These are phyloP conservation scores for Hippoglossus hippoglossus DNA, from an alignment of 2,797 vertebrate genomes.

Conservation along the genomic window DNA sequence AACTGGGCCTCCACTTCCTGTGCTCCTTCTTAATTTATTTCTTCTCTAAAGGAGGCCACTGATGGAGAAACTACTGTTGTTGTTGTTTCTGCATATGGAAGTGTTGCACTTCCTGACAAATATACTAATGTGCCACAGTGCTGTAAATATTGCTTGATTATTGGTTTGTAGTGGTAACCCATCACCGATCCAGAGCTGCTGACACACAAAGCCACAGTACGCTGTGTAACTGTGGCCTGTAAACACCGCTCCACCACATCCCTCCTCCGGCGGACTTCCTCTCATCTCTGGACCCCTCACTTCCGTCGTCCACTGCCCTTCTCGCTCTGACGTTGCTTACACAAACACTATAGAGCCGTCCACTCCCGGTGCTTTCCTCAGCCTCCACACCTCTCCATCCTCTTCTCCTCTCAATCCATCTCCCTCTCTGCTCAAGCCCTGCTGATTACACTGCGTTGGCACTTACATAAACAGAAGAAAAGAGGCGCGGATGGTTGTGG, in stretches of 20 bases:
- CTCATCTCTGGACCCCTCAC: slow-evolving; percentile 46
- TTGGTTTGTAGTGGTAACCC: slow-evolving; percentile 54
- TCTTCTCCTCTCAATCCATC: slow-evolving; percentile 37
- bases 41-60: slow-evolving; percentile 4
- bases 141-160: slow-evolving; percentile 62
- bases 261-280: slow-evolving; percentile 59
- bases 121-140: slow-evolving; percentile 32
- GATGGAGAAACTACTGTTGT: slow-evolving; percentile 14
- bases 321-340: slow-evolving; percentile 42
- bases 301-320: slow-evolving; percentile 41
- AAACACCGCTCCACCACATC: slow-evolving; percentile 75
- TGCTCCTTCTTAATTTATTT: slow-evolving; percentile 32
- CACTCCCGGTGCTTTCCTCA: slow-evolving; percentile 36
- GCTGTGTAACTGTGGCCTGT: slow-evolving; percentile 40
- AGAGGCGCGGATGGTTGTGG: slow-evolving; percentile 62
- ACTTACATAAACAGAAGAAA: slow-evolving; percentile 63
- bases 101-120: slow-evolving; percentile 54
- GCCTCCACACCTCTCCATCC: slow-evolving; percentile 44
- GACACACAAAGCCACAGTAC: slow-evolving; percentile 54
- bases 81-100: slow-evolving; percentile 29
- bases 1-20: slow-evolving; percentile 39
- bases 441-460: slow-evolving; percentile 54
- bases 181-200: slow-evolving; percentile 46
- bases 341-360: slow-evolving; percentile 40
- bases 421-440: slow-evolving; percentile 26